A percentile compares a stretch with the other conserved stretches of the same genome.
phyloP scores from a whole-genome alignment of 2,113 vertebrate genomes.

The Petromus typicus region DNA sequence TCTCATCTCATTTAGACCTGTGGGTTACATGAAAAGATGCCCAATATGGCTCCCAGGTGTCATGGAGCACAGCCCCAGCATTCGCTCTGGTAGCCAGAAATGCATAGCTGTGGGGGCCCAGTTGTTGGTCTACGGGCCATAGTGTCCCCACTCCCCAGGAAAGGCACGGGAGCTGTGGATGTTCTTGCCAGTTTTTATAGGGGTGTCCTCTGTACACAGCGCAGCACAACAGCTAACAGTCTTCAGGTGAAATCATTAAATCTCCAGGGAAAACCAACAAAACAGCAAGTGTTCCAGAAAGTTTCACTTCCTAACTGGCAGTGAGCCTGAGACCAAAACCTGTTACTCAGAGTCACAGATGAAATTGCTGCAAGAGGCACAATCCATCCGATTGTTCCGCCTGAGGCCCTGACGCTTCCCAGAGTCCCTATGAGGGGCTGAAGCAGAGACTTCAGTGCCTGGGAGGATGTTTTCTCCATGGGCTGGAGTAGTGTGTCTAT shows the following conservation, averaged over 20 bases:
- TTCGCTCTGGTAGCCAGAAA: not conserved
- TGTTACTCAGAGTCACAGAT: constrained; percentile 27
- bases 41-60: not conserved
- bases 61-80: not conserved
- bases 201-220: no score
- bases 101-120: not conserved
- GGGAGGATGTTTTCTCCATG: not conserved
- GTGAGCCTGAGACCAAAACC: constrained; percentile 27
- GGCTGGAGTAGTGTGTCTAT: not conserved
- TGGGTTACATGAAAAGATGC: not conserved
- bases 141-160: fast-evolving
- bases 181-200: not conserved
- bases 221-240: not conserved
- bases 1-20: not conserved
- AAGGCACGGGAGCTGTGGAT: not conserved
- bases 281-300: constrained; percentile 35
- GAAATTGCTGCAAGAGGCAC: constrained; percentile 23
- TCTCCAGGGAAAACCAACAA: constrained; percentile 49
- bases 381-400: constrained; percentile 41
- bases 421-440: fast-evolving
- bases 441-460: not conserved
- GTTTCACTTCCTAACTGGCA: constrained; percentile 69
- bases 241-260: not conserved
- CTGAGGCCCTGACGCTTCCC: not conserved
- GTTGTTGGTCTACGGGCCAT: not conserved